Conservation (phyloP, 1,140 invertebrate species). For the Drosophila pallidifrons region DNA sequence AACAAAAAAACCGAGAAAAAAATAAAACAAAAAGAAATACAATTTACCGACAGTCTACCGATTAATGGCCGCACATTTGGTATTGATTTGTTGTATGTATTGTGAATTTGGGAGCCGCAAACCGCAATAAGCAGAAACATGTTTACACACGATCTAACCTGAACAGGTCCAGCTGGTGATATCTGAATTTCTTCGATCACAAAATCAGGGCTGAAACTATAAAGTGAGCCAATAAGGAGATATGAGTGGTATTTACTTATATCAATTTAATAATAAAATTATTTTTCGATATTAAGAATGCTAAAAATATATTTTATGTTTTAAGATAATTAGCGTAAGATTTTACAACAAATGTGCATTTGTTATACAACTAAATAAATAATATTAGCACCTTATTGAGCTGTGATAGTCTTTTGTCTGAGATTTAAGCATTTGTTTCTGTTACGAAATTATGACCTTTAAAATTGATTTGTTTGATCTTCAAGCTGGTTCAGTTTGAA, state of each 20-base stretch:
- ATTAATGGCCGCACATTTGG: conserved; percentile 21
- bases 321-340: conserved; percentile 2
- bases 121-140: conserved; percentile 62
- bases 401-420: conserved; percentile 7
- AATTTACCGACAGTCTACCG: conserved; percentile 10
- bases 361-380: neutral
- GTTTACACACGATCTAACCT: conserved; percentile 54
- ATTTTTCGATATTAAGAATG: neutral
- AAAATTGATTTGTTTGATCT: conserved; percentile 48
- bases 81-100: conserved; percentile 19
- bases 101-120: conserved; percentile 44
- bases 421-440: conserved; percentile 15
- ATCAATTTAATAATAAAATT: neutral
- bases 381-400: conserved; percentile 43
- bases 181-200: conserved; percentile 11
- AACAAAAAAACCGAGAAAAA: conserved; percentile 25
- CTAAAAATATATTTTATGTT: conserved; percentile 21
- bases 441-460: conserved; percentile 54
- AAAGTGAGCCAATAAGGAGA: neutral
- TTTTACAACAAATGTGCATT: conserved; percentile 9
- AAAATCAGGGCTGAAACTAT: conserved; percentile 26
- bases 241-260: too few species aligned
- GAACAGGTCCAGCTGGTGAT: conserved; percentile 39
- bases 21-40: conserved; percentile 1
- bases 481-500: conserved; percentile 23